Conservation (phyloP, 2,888 invertebrate species). For the Pelosia muscerda region DNA sequence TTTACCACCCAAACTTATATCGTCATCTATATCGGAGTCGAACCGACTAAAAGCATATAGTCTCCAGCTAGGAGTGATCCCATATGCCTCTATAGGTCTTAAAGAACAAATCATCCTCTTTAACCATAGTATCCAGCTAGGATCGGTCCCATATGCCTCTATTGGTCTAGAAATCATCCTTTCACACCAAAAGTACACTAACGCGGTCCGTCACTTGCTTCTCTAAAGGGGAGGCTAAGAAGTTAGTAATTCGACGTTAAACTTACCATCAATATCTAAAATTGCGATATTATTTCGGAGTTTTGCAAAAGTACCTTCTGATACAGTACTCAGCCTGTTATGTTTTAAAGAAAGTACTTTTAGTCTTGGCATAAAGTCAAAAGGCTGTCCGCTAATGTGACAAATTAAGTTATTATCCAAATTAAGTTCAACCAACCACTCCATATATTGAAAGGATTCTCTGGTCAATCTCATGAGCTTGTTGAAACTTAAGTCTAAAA, state of each 20-base stretch:
- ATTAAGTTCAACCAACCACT: slow-evolving; percentile 95
- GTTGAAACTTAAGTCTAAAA: slow-evolving; percentile 94
- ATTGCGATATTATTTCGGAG: slow-evolving; percentile 93
- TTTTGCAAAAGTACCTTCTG: slow-evolving; percentile 91
- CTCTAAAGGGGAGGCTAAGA: no score
- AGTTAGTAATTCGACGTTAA: background rate
- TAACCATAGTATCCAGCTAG: background rate
- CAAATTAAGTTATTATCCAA: slow-evolving; percentile 95
- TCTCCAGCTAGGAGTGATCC: background rate
- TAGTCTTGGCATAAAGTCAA: slow-evolving; percentile 94
- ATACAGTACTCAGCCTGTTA: slow-evolving; percentile 91
- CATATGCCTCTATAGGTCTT: no score
- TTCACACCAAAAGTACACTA: no score
- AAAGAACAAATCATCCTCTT: no score
- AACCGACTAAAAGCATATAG: background rate
- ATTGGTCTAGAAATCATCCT: no score
- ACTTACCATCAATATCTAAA: slow-evolving; percentile 93
- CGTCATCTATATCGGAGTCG: background rate
- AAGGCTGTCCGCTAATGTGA: slow-evolving; percentile 92
- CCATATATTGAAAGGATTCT: slow-evolving; percentile 90
- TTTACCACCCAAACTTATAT: background rate
- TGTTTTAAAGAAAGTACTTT: slow-evolving; percentile 92
- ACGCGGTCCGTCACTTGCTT: no score
- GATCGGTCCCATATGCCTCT: no score
- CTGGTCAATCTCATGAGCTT: slow-evolving; percentile 90